Evolutionary conservation across 2,113 vertebrate genomes (phyloP).

Genomic region (Trichechus manatus): DNA sequence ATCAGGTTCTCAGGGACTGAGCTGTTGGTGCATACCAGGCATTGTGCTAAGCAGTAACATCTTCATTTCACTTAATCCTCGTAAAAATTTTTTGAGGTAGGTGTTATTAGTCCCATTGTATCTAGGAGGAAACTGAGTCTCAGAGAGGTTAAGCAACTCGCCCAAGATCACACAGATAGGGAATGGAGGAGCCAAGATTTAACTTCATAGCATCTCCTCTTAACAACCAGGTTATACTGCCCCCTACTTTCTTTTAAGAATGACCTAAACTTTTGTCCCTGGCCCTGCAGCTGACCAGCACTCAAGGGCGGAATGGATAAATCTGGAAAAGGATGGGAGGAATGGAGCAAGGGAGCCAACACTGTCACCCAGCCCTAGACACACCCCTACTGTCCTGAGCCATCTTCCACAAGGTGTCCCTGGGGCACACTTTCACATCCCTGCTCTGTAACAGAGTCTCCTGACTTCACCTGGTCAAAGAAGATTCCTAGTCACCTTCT

Average conservation of each 20-base stretch:
- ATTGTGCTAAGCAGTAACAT: neutral
- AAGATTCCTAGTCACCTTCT: neutral
- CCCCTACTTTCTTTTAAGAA: neutral
- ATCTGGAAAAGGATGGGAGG: neutral
- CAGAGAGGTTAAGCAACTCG: constrained; percentile 28
- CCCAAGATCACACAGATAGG: neutral
- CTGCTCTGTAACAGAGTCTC: neutral
- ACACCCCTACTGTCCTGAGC: neutral
- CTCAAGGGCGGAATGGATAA: neutral
- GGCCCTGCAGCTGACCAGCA: neutral
- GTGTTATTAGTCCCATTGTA: neutral
- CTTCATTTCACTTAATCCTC: constrained; percentile 29
- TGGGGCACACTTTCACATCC: neutral
- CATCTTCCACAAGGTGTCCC: neutral
- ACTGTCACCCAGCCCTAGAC: accelerated
- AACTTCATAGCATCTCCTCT: neutral
- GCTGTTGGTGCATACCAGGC: neutral
- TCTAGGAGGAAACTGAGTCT: neutral
- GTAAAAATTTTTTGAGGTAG: constrained; percentile 4
- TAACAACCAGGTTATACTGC: neutral
- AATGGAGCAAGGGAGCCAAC: neutral
- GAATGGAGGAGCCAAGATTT: neutral
- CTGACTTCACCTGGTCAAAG: neutral
- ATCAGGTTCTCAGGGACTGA: neutral
- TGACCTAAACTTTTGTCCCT: neutral